These are phyloP conservation scores for Drosophila kambysellisi DNA, from an alignment of 2,888 invertebrate genomes.

Conservation along the genomic window DNA sequence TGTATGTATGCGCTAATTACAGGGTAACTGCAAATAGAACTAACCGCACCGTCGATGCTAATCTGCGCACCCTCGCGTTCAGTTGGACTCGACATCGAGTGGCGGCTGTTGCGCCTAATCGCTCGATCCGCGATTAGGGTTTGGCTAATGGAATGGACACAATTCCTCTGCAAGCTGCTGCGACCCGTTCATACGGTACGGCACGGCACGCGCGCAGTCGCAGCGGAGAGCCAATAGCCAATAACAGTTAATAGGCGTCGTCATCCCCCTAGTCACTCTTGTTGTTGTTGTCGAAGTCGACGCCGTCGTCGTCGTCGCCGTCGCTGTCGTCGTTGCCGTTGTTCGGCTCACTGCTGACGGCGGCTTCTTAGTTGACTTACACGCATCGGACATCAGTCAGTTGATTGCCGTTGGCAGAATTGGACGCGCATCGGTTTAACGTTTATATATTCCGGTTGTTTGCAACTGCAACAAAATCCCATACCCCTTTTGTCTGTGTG, in stretches of 20 bases:
- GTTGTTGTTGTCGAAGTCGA: slow-evolving; percentile 22
- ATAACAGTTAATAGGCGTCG: slow-evolving; percentile 7
- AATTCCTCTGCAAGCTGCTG: background rate
- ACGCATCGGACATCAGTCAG: slow-evolving; percentile 71
- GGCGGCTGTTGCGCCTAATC: background rate
- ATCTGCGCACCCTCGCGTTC: background rate
- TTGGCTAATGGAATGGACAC: slow-evolving; percentile 8
- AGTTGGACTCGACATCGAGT: background rate
- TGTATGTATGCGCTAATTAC: no score
- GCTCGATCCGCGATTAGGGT: slow-evolving; percentile 12
- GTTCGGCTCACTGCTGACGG: background rate
- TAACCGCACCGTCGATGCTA: background rate
- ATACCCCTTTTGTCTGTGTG: background rate
- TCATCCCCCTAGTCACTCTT: slow-evolving; percentile 3
- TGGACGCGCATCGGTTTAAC: slow-evolving; percentile 61
- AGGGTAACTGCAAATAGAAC: background rate
- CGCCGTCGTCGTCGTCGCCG: slow-evolving; percentile 2
- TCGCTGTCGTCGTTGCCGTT: background rate
- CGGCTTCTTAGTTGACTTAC: slow-evolving; percentile 49
- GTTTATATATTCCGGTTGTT: slow-evolving; percentile 8
- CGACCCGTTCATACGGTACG: slow-evolving; percentile 48
- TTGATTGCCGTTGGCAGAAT: slow-evolving; percentile 74
- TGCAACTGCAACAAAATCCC: slow-evolving; percentile 9
- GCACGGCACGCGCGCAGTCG: slow-evolving; percentile 67
- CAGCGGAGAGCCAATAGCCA: slow-evolving; percentile 21